phyloP scores from a whole-genome alignment of 1,140 invertebrate genomes.

The Neotoxoptera formosana region DNA sequence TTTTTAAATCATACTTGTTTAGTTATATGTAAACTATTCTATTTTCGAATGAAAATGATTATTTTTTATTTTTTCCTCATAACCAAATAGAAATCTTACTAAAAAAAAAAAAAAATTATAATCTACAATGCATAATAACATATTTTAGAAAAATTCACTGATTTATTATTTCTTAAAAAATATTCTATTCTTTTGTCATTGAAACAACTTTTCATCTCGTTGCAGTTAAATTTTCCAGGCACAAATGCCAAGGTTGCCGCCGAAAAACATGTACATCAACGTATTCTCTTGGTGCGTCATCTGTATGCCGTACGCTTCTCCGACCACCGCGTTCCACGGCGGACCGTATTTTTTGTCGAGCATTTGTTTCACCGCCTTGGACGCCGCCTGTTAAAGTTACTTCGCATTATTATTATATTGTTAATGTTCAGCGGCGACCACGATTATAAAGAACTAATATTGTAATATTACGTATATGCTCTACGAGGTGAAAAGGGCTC shows the following conservation, averaged over 20 bases:
- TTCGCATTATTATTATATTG: not conserved
- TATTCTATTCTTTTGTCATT: not conserved
- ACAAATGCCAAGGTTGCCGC: conserved; percentile 86
- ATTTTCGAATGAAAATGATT: too few species aligned
- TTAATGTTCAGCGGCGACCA: too few species aligned
- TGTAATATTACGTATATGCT: not conserved
- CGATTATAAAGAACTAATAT: too few species aligned
- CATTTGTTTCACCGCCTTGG: conserved; percentile 89
- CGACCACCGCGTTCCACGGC: conserved; percentile 91
- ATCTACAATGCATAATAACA: too few species aligned
- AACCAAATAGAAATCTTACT: not conserved
- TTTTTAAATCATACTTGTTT: too few species aligned
- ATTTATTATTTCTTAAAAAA: not conserved
- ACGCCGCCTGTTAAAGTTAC: conserved; percentile 69
- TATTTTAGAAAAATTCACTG: too few species aligned
- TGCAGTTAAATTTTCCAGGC: conserved; percentile 82
- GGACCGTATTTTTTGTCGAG: conserved; percentile 95
- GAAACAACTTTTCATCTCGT: not conserved
- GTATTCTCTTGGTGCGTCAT: conserved; percentile 90
- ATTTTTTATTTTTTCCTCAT: not conserved
- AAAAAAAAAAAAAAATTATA: not conserved
- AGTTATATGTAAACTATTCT: too few species aligned
- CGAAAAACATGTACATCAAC: conserved; percentile 91
- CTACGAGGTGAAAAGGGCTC: not conserved
- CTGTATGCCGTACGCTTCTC: conserved; percentile 93